These are phyloP conservation scores for Habrosyne pyritoides DNA, from an alignment of 2,888 invertebrate genomes.

Conservation along the genomic window DNA sequence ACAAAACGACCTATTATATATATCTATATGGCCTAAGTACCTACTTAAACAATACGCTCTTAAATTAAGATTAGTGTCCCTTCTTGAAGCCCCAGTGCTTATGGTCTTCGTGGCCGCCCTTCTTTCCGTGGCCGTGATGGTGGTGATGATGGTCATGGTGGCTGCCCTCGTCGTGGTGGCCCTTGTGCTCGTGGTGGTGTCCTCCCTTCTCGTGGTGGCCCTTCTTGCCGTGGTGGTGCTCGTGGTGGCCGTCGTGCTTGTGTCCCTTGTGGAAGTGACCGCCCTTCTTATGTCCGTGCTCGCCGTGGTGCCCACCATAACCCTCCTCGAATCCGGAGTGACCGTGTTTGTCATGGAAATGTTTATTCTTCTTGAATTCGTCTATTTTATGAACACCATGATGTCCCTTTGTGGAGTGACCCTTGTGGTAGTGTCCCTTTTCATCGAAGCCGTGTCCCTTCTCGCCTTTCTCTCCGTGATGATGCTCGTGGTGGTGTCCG, in stretches of 20 bases:
- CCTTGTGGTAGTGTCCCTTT: conserved; percentile 89
- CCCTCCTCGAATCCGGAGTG: conserved; percentile 90
- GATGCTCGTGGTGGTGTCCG: conserved; percentile 85
- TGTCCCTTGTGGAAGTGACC: conserved; percentile 91
- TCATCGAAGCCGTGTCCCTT: conserved; percentile 82
- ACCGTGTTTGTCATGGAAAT: conserved; percentile 93
- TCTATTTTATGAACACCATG: conserved; percentile 93
- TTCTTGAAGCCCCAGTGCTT: conserved; percentile 90
- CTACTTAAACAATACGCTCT: conserved; percentile 17
- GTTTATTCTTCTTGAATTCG: conserved; percentile 92
- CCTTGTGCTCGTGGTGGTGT: conserved; percentile 90
- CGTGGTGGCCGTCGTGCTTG: conserved; percentile 89
- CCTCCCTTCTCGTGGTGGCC: conserved; percentile 91
- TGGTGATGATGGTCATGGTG: conserved; percentile 91
- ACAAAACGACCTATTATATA: conserved; percentile 24
- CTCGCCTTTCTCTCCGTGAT: conserved; percentile 86
- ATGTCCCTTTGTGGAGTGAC: conserved; percentile 92
- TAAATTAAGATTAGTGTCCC: conserved; percentile 58
- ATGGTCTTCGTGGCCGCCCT: conserved; percentile 90
- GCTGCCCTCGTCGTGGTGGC: conserved; percentile 90
- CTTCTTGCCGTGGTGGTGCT: conserved; percentile 91
- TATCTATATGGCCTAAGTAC: conserved; percentile 20
- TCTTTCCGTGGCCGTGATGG: conserved; percentile 89
- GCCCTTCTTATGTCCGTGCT: conserved; percentile 91
- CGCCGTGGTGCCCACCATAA: conserved; percentile 89